Evolutionary conservation across 2,113 vertebrate genomes (phyloP).

Genomic region (Paramormyrops kingsleyae): DNA sequence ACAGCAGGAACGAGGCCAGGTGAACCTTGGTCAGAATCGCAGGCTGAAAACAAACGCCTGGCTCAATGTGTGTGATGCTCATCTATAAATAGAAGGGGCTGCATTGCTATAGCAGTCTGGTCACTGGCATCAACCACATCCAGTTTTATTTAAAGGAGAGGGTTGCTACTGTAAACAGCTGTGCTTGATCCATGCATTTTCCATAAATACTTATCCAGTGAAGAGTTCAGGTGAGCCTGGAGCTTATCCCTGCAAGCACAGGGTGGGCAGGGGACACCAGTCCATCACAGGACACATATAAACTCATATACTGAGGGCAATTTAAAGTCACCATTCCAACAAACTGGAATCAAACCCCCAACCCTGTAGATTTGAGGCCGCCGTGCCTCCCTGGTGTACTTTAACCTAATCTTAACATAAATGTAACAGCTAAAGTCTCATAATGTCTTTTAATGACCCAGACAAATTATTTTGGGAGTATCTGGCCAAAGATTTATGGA

Average conservation of each 20-base stretch:
- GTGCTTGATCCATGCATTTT: neutral
- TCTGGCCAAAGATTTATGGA: conserved; percentile 44
- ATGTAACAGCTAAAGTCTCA: neutral
- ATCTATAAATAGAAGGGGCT: neutral
- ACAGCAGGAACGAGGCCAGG: conserved; percentile 54
- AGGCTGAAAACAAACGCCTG: neutral
- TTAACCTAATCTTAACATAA: neutral
- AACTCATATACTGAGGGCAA: neutral
- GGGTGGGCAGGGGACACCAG: neutral
- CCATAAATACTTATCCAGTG: neutral
- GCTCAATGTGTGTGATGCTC: neutral
- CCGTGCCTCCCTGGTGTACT: neutral
- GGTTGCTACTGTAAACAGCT: neutral
- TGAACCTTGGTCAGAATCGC: neutral
- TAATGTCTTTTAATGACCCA: conserved; percentile 54
- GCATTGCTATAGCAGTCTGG: neutral
- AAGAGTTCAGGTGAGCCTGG: neutral
- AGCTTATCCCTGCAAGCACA: neutral
- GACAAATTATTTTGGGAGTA: conserved; percentile 57
- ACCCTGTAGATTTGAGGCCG: neutral
- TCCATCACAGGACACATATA: neutral
- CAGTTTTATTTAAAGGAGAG: neutral
- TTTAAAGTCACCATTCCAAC: neutral
- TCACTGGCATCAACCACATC: neutral
- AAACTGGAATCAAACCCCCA: neutral